A percentile compares a stretch with the other conserved stretches of the same genome.
Evolutionary conservation across 2,888 invertebrate genomes (phyloP).

Genomic region (Pristionchus entomophagus): DNA sequence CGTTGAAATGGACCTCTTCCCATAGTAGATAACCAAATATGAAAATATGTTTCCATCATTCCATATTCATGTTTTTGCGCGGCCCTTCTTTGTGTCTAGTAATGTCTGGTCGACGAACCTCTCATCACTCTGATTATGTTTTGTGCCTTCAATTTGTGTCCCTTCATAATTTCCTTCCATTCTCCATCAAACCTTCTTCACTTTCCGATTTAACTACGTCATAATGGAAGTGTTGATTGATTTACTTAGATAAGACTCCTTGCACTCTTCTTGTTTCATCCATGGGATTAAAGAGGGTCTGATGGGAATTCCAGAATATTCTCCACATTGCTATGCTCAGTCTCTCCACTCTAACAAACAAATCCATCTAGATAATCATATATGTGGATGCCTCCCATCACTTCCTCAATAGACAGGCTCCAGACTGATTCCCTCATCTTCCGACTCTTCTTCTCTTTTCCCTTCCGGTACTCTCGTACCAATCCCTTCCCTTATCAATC

Average conservation of each 20-base stretch:
- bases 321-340: not conserved
- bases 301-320: not conserved
- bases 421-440: not conserved
- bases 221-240: not conserved
- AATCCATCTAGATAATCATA: too few relatives aligned
- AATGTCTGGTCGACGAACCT: not conserved
- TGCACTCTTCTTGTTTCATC: not conserved
- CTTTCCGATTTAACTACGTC: slow-evolving; percentile 1
- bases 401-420: too few relatives aligned
- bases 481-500: not conserved
- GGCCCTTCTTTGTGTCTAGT: not conserved
- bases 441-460: not conserved
- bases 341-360: too few relatives aligned
- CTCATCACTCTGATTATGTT: too few relatives aligned
- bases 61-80: not conserved
- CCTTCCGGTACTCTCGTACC: slow-evolving; percentile 23
- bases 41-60: too few relatives aligned
- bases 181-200: not conserved
- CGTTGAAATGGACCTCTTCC: not conserved
- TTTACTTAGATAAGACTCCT: not conserved
- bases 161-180: not conserved
- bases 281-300: not conserved
- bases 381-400: too few relatives aligned
- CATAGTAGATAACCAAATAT: not conserved
- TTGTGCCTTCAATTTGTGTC: too few relatives aligned